Conservation (phyloP, 2,888 invertebrate species). For the Scrobipalpa atriplicella region DNA sequence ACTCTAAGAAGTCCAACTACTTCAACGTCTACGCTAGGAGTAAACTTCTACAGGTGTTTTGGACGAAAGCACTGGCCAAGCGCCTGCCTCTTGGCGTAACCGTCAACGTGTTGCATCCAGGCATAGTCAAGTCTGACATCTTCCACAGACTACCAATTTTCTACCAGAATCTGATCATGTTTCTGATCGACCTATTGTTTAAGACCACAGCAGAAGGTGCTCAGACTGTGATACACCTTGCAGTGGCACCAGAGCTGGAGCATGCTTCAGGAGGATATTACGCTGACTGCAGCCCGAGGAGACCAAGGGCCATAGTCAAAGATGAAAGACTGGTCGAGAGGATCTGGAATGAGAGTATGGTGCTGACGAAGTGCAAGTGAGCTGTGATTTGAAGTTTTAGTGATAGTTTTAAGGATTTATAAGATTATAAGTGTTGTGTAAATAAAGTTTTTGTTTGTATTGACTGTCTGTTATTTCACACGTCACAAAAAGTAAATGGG, state of each 20-base stretch:
- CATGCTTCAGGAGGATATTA: conserved; percentile 89
- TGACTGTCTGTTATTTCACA: too few relatives aligned
- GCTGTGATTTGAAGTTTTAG: neutral
- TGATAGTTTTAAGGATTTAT: neutral
- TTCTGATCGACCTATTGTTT: conserved; percentile 83
- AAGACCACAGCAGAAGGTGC: conserved; percentile 89
- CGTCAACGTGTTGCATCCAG: conserved; percentile 92
- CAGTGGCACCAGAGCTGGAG: conserved; percentile 87
- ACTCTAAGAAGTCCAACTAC: conserved; percentile 22
- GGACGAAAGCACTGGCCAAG: conserved; percentile 67
- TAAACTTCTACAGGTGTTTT: conserved; percentile 68
- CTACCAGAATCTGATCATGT: conserved; percentile 71
- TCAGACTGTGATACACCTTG: conserved; percentile 88
- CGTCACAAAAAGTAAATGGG: too few relatives aligned
- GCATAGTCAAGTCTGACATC: conserved; percentile 90
- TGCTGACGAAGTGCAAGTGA: conserved; percentile 13
- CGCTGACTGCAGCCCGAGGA: conserved; percentile 86
- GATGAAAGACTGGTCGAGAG: conserved; percentile 87
- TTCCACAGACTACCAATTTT: conserved; percentile 83
- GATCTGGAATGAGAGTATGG: conserved; percentile 86
- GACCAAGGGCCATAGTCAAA: conserved; percentile 77
- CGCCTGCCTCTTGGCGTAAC: conserved; percentile 82
- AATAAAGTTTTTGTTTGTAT: neutral
- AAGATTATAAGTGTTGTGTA: conserved; percentile 4
- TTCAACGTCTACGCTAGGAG: conserved; percentile 71